Base-by-base conservation (phyloP, 2,113 vertebrate species). In the Oophaga pumilio region DNA sequence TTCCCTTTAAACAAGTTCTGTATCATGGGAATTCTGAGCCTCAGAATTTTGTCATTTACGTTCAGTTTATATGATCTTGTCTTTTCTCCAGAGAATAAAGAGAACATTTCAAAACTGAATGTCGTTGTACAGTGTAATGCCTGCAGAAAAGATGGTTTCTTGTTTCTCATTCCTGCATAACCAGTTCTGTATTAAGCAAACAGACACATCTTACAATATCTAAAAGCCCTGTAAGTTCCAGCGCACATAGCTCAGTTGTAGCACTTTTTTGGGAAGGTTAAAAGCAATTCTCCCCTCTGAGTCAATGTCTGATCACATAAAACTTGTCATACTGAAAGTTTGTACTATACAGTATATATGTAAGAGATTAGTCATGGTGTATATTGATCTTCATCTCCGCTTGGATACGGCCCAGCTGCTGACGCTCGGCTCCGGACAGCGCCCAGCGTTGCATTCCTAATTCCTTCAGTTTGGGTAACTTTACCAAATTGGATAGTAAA, bases 381-480 rank as follows among this genome's bases (percentile, higher is more conserved):
- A 96, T 4, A n/a, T 88, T 92, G 80, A 92, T 94, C 84, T 92
- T 91, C 84, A 90, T 89, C 66, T 91, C 77, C 8, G 59, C 92
- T 82, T 93, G 90, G 88, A 92, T 89, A 81, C 82, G 84, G 74
- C 91, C 90, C 79, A 98, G 92, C 85, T 81, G 93, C 62, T 93
- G 90, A 43, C 86, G 85, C 43, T 96, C 95, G 0, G 84, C 69
- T 1, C 87, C 68, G 6, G 90, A 89, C 6, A 95, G 82, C 2
- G 87, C 73, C 97, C 97, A 97, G 8, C 96, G 95, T 84, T 93
- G 95, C 91, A 95, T 69, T 6, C 92, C 94, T 85, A 97, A 90
- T 33, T 95, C 94, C 7, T 87, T 90, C 90, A 98, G 86, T 6
- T 90, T 90, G 1, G 93, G 92, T 52, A 97, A 91, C 14, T 91